These are phyloP conservation scores for Coturnix japonica DNA, from an alignment of 2,113 vertebrate species.

Conservation along the genomic window DNA sequence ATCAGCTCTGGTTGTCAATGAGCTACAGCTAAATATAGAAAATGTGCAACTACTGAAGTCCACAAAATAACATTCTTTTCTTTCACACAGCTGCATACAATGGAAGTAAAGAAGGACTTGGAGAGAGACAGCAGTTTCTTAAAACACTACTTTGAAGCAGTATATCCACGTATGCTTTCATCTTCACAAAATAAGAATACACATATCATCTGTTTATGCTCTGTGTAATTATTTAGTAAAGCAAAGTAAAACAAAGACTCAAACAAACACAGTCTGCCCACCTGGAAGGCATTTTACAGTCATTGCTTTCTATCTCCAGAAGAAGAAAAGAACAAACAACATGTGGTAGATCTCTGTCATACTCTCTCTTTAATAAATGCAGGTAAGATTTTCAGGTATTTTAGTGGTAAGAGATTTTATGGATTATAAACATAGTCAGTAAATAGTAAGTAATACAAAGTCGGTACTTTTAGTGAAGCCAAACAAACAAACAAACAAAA, in stretches of 20 bases:
- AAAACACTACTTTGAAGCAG: neutral
- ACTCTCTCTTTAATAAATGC: neutral
- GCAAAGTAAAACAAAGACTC: neutral
- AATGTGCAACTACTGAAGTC: neutral
- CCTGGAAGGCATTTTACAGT: neutral
- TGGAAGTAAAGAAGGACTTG: neutral
- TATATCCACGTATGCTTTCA: neutral
- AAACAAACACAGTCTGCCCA: neutral
- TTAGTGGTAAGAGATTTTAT: neutral
- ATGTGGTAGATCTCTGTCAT: neutral
- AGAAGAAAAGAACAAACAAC: neutral
- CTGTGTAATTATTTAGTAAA: neutral
- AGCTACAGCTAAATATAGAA: neutral
- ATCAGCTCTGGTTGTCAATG: neutral
- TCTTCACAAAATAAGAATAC: neutral
- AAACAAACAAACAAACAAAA: neutral
- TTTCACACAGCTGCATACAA: neutral
- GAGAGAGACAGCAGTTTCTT: neutral
- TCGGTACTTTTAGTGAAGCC: neutral
- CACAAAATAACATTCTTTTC: neutral
- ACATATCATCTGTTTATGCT: neutral
- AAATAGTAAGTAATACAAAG: neutral
- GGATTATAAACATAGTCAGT: neutral
- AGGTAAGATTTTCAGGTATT: neutral
- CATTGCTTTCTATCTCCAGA: neutral